Conservation (phyloP, 2,888 invertebrate genomes). For the Leucophenga maculata region DNA sequence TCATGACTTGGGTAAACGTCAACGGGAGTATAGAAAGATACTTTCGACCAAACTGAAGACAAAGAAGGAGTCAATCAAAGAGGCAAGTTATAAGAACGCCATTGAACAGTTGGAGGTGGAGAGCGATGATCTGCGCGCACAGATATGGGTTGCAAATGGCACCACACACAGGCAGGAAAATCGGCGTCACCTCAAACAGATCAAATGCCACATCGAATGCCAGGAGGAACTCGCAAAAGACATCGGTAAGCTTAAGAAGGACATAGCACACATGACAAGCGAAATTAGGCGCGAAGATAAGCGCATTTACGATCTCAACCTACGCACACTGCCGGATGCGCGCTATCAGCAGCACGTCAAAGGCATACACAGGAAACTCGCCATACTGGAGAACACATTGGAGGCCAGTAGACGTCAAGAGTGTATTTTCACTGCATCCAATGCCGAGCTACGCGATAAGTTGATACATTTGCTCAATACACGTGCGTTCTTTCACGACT, state of each 20-base stretch:
- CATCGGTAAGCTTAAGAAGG: conserved; percentile 60
- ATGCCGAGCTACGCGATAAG: conserved; percentile 61
- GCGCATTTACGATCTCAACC: conserved; percentile 64
- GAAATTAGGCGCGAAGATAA: conserved; percentile 65
- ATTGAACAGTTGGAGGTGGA: conserved; percentile 56
- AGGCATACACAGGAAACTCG: conserved; percentile 56
- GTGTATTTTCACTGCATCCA: conserved; percentile 64
- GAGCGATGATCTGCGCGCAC: conserved; percentile 63
- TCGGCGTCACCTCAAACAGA: conserved; percentile 51
- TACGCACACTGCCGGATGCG: conserved; percentile 65
- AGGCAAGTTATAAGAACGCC: neutral
- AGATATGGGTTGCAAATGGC: conserved; percentile 69
- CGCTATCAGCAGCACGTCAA: conserved; percentile 63
- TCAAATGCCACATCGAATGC: conserved; percentile 67
- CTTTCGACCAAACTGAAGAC: neutral
- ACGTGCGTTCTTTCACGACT: conserved; percentile 65
- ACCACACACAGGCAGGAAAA: conserved; percentile 56
- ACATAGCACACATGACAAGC: conserved; percentile 61
- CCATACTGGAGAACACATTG: conserved; percentile 67
- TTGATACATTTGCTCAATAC: conserved; percentile 63
- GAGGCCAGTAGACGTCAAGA: conserved; percentile 68
- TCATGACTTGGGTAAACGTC: neutral
- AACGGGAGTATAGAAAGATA: neutral
- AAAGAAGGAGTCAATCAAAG: neutral
- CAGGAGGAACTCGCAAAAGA: conserved; percentile 64